Base-by-base conservation (phyloP, 1,140 invertebrate species). In the Pseudomyrmex pallidus region DNA sequence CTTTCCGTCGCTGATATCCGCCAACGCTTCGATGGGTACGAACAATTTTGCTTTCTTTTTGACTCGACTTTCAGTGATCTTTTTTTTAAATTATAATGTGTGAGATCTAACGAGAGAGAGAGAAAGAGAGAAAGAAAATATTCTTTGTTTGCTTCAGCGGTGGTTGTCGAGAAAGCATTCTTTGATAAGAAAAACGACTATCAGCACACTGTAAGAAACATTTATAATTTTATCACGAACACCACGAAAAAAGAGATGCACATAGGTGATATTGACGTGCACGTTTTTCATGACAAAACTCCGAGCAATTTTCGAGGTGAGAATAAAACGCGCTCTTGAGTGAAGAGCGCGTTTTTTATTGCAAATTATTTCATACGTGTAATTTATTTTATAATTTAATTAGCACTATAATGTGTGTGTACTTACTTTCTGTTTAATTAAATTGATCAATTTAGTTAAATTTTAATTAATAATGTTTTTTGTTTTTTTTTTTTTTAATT, bases 11-110 rank as follows among this genome's bases (percentile, higher is more conserved):
- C 93, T 97, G 74, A 94, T 96, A 0, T 95, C 95, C 25, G 94
- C 96, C 8, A 97, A 97, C 93, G 96, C 96, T 7, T 96, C 96
- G 10, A 94, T 97, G 90, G 96, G 96, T 97, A 94, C 91, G 93
- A 82, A 61, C 73, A 2, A 72, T 35, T 35, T 5, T 35, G 35
- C 35, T 35, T 35, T 35, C 35, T 35, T 35, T 25, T 25, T 25
- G 0, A 25, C 35, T 35, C 0, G 35, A 35, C 35, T 7, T 35
- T 35, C 35, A 35, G 35, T 35, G 35, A 35, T 35, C 5, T 35
- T 35, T 7, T 35, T 35, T 35, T 35, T 35, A 35, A 35, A 5
- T 35, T 35, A 35, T 35, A 35, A 35, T 7, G 35, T 35, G 4
- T 35, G 5, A 35, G 5, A 35, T 25, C 3, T 25, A 25, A 25